Base-by-base conservation (phyloP, 2,113 vertebrate species). In the Lepus americanus region DNA sequence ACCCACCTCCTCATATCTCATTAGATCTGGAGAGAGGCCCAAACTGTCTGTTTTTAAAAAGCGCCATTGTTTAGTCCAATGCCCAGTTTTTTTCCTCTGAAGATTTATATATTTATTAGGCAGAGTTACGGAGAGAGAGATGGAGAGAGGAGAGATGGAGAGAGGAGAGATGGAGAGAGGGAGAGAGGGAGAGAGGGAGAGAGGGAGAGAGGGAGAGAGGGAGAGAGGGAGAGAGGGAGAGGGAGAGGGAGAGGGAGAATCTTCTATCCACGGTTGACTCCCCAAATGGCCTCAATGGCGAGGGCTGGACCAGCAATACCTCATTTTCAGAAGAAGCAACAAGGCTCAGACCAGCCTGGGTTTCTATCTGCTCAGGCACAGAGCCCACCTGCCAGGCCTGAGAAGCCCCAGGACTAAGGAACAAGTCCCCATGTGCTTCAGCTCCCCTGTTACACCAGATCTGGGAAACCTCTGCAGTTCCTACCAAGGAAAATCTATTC, bases 371-470 rank as follows among this genome's bases (percentile, higher is more conserved):
- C 12, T 31, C 78, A 64, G 36, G 55, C 53, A 36, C 79, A 63
- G 86, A 14, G 6, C 14, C 13, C 39, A 23, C 4, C 9, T 33
- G 63, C 59, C 63, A 77, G 51, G 5, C 72, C 63, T 19, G 49
- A 39, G n/a, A 70, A 69, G 61, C 39, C 44, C 92, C n/a, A 27
- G 17, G 69, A 17, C 22, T 29, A 6, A 72, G 95, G 31, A 33
- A 27, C 64, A 66, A 73, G 67, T 9, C 33, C 3, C 3, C 19
- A 1, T 0, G 8, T 13, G 9, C 44, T 29, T 25, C 3, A 39
- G 25, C 4, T 31, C 14, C 20, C 22, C 51, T 3, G 3, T 16
- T 1, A 4, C 14, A 72, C 14, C 1, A 3, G 6, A n/a, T 12
- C 36, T 17, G 16, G 72, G 78, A 59, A 63, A 63, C n/a, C 33